Percentiles rank a stretch among this genome's conserved stretches.
These are phyloP conservation scores for Pavo muticus DNA, from an alignment of 2,113 vertebrate genomes.

Conservation along the genomic window DNA sequence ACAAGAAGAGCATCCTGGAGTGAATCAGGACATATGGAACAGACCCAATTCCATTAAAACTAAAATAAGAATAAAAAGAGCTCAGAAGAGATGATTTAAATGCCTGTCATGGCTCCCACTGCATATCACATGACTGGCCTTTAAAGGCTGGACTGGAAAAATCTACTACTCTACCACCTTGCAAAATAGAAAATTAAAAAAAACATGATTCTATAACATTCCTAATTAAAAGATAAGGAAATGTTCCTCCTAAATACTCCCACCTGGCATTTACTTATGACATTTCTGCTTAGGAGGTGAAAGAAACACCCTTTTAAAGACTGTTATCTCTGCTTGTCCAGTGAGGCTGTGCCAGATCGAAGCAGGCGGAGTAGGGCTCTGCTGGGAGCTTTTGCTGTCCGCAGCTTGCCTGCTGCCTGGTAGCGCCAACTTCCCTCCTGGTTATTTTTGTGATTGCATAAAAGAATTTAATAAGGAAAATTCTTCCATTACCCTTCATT, in stretches of 20 bases:
- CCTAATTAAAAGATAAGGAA: slow-evolving; percentile 68
- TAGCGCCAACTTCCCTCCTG: fast-evolving
- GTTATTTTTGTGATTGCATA: neutral
- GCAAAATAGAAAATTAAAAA: neutral
- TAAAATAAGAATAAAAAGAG: slow-evolving; percentile 55
- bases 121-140: slow-evolving; percentile 6
- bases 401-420: neutral
- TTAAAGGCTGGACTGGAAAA: slow-evolving; percentile 31
- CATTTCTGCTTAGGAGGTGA: slow-evolving; percentile 18
- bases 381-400: neutral
- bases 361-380: neutral
- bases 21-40: slow-evolving; percentile 54
- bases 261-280: slow-evolving; percentile 19
- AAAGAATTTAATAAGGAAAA: neutral
- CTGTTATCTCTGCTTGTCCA: neutral
- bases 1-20: slow-evolving; percentile 50
- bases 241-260: slow-evolving; percentile 28
- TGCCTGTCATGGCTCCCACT: slow-evolving; percentile 23
- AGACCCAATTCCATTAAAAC: slow-evolving; percentile 46
- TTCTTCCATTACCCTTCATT: neutral
- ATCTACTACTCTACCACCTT: neutral
- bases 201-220: neutral
- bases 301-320: neutral
- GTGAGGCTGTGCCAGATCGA: neutral
- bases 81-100: slow-evolving; percentile 60